Evolutionary conservation across 2,113 vertebrate species (phyloP), one percentile per base, ranked within the genome.

Genomic region (Notothenia rossii): DNA sequence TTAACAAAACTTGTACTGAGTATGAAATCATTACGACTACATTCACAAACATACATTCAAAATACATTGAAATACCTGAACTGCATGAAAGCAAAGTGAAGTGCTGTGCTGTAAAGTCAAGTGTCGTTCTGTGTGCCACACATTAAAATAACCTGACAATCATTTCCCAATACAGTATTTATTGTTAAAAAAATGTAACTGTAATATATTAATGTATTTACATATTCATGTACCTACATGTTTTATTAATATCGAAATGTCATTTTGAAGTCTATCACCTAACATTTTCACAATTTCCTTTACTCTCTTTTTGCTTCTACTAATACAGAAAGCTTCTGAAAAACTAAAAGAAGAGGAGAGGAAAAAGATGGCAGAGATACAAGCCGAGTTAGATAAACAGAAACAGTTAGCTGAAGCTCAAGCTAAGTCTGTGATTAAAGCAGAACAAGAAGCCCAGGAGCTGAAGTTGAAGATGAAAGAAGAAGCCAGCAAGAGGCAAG

Each of bases 341-440:
- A 97, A 97, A 83, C 94, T 97, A 88, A 98, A 98, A 91, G 97
- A 96, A 87, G 96, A 97, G 84, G 98, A 99, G 87, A 94, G 95
- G 84, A 95, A 89, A 90, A 96, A 94, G 76, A 88, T 99, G 94
- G 97, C 97, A 0, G 97, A 97, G 87, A 97, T 98, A 89, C 97
- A 99, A 93, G 98, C 97, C 0, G 96, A 98, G 82, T 93, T 99
- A 91, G 97, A 99, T 68, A 96, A 97, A 84, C 98, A 99, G 93
- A 96, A 91, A 91, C 96, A 98, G 94, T 67, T 99, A 93, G 97
- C 98, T 0, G 96, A 98, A 92, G 96, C 96, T 5, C 97, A 99
- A 0, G 97, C 97, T 3, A 89, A 96, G 77, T 97, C 97, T 70
- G 98, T 98, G 89, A 96, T 96, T 0, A 96, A 97, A 93, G 98